Evolutionary conservation across 2,888 invertebrate species (phyloP).

Genomic region (Tenodera sinensis): DNA sequence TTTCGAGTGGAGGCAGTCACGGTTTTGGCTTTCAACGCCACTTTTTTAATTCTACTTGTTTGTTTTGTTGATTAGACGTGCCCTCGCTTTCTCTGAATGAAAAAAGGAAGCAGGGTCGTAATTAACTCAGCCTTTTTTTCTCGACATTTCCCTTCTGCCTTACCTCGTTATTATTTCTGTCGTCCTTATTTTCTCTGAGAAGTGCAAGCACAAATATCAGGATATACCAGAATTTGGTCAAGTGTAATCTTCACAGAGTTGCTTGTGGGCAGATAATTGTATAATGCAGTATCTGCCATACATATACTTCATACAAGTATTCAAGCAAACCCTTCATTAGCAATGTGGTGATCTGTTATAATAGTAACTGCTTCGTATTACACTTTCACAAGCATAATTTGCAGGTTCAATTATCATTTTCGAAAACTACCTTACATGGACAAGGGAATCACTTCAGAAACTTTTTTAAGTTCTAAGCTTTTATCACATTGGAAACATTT

Average conservation of each 20-base stretch:
- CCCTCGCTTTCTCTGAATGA: not conserved
- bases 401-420: too few species aligned
- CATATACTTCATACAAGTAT: too few species aligned
- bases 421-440: too few species aligned
- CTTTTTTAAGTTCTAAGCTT: too few species aligned
- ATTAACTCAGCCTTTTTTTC: not conserved
- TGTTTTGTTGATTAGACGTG: slow-evolving; percentile 11
- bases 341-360: too few species aligned
- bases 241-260: not conserved
- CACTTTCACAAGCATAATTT: too few species aligned
- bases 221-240: not conserved
- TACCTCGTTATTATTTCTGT: not conserved
- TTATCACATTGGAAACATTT: too few species aligned
- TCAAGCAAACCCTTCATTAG: too few species aligned
- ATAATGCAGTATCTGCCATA: not conserved
- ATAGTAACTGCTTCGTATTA: too few species aligned
- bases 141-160: not conserved
- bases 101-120: not conserved
- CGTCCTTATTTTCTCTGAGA: not conserved
- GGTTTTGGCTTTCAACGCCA: not conserved
- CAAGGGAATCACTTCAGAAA: too few species aligned
- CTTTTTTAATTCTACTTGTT: slow-evolving; percentile 4
- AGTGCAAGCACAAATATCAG: not conserved
- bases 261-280: not conserved
- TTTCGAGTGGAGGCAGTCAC: not conserved